A percentile compares a stretch with the other conserved stretches of the same genome.
phyloP scores from a whole-genome alignment of 1,140 invertebrate species.

The Caerostris darwini region DNA sequence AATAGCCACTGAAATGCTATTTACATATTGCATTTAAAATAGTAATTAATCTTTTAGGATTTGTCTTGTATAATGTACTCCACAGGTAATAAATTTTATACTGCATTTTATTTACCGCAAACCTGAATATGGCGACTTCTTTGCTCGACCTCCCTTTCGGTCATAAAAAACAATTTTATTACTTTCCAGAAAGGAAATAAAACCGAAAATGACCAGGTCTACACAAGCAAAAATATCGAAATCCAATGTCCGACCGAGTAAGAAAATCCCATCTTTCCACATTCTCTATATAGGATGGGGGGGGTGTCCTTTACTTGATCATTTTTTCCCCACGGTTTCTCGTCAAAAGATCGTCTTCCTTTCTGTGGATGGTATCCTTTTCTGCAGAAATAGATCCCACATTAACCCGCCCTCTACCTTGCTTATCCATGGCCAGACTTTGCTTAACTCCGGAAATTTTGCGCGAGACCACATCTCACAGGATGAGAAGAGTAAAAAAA shows the following conservation, averaged over 20 bases:
- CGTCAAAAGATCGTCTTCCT: neutral
- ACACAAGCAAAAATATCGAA: conserved; percentile 32
- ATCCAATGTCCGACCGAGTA: conserved; percentile 21
- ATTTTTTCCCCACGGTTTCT: neutral
- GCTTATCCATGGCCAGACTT: neutral
- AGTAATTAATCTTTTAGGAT: too few relatives aligned
- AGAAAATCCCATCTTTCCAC: conserved; percentile 43
- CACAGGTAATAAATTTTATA: neutral
- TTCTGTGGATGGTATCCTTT: conserved; percentile 29
- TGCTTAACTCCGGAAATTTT: neutral
- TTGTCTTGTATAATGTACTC: neutral
- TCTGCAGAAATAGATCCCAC: conserved; percentile 1
- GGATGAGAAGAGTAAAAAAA: neutral
- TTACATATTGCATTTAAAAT: too few relatives aligned
- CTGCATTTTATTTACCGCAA: neutral
- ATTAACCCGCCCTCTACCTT: neutral
- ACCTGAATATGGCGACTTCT: neutral
- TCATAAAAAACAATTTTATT: conserved; percentile 24
- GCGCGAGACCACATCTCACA: neutral
- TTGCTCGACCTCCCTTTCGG: neutral
- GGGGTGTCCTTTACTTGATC: conserved; percentile 10
- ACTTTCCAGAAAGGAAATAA: conserved; percentile 39
- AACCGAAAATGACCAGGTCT: conserved; percentile 6
- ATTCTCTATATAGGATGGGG: too few relatives aligned
- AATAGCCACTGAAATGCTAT: too few relatives aligned